A percentile compares a stretch with the other conserved stretches of the same genome.
phyloP scores from a whole-genome alignment of 2,113 vertebrate species.

The Epinephelus cyanopodus region DNA sequence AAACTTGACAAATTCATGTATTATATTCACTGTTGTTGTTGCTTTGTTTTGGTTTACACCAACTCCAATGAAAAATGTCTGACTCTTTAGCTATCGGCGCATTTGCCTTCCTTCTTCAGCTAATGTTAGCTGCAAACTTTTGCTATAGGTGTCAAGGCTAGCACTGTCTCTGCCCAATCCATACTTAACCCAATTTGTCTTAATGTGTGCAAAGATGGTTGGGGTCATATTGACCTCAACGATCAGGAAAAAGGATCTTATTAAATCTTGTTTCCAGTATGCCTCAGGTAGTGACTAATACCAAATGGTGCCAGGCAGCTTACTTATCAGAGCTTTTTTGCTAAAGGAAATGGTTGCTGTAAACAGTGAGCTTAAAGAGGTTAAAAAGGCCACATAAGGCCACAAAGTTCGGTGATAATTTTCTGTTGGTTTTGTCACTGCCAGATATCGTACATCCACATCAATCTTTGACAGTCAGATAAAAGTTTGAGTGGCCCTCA shows the following conservation, averaged over 20 bases:
- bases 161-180: no score
- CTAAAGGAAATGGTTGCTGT: neutral
- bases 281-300: no score
- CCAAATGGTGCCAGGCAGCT: neutral
- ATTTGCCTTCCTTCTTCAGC: no score
- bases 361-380: neutral
- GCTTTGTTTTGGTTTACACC: neutral
- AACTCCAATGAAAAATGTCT: no score
- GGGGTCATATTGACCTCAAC: no score
- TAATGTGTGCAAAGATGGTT: no score
- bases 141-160: neutral
- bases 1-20: neutral
- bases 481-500: neutral
- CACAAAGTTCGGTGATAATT: neutral
- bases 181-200: no score
- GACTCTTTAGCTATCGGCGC: no score
- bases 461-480: neutral
- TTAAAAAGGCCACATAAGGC: neutral
- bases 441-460: neutral
- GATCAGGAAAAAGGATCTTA: no score
- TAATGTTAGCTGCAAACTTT: neutral
- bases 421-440: neutral
- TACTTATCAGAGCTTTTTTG: neutral
- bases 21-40: neutral
- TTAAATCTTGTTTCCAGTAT: no score